Evolutionary conservation across 2,113 vertebrate species (phyloP), one percentile per base, ranked within the genome.

Genomic region (Symphodus melops): DNA sequence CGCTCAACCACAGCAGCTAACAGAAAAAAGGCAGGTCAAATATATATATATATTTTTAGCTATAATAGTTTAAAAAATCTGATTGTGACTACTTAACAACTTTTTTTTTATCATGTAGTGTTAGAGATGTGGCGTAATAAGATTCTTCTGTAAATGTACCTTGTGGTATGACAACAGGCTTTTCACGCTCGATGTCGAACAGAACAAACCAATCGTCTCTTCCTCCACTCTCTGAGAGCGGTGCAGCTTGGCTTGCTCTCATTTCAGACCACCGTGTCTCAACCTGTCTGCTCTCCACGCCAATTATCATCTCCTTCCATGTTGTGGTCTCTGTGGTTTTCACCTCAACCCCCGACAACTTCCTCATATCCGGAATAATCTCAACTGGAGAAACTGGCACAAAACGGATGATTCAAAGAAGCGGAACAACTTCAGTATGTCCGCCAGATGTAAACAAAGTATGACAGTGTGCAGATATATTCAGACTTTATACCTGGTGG

Each of bases 181-280:
- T 82, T 70, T 84, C 61, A 28, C 51, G 39, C 39, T 76, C 19
- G 53, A 55, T n/a, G 68, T 84, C 68, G 10, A 89, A 87, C 59
- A 79, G 14, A 11, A 4, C 5, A 48, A 86, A 88, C 89, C 91
- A 91, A 76, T 89, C 88, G 25, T 90, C 87, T 19, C 60, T 75
- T 28, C 60, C 66, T 56, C 41, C 72, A 56, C 62, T 81, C 46
- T 83, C 82, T 36, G 61, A 62, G 5, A 20, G 60, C 4, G 37
- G 16, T 23, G 52, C 12, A n/a, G 54, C 52, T 49, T 57, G 73
- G 36, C 49, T 68, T 1, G 1, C 25, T 71, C 72, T 88, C 41
- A 77, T 79, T 70, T 87, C 72, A 68, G 85, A 52, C 14, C 52
- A 21, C 33, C 72, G 59, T 56, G 82, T 68, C 67, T 73, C 64